Conservation (phyloP, 2,113 vertebrate genomes). For the Coptodon rendalli region DNA sequence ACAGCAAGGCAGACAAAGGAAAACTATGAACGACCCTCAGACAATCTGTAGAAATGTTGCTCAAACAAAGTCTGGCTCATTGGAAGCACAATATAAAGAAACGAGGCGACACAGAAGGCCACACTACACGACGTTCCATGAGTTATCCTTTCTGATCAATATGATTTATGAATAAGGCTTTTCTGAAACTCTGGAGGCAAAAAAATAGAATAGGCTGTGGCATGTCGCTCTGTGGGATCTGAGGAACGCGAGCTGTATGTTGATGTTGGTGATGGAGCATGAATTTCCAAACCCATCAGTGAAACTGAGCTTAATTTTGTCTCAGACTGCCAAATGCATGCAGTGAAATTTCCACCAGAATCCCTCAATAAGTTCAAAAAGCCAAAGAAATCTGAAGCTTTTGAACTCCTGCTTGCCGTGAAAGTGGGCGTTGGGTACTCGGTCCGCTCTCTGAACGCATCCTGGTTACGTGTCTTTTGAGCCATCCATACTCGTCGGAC, state of each 20-base stretch:
- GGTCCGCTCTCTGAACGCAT: neutral
- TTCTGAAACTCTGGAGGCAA: neutral
- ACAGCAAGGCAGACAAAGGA: neutral
- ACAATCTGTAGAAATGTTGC: neutral
- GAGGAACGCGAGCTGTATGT: neutral
- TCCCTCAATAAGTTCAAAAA: neutral
- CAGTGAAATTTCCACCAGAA: neutral
- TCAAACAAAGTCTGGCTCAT: neutral
- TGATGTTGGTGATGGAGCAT: neutral
- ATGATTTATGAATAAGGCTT: neutral
- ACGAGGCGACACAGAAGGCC: neutral
- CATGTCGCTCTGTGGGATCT: neutral
- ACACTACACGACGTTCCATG: neutral
- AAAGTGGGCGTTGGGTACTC: neutral
- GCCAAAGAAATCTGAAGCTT: neutral
- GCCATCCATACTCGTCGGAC: neutral
- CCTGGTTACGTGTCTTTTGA: constrained; percentile 9
- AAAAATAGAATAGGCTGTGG: neutral
- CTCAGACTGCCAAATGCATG: neutral
- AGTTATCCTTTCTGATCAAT: neutral
- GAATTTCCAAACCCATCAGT: neutral
- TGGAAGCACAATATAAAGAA: neutral
- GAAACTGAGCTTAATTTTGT: neutral
- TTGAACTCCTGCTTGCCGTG: neutral
- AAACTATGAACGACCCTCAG: neutral